Evolutionary conservation across 1,140 invertebrate genomes (phyloP).

Genomic region (Bursaphelenchus mucronatus): DNA sequence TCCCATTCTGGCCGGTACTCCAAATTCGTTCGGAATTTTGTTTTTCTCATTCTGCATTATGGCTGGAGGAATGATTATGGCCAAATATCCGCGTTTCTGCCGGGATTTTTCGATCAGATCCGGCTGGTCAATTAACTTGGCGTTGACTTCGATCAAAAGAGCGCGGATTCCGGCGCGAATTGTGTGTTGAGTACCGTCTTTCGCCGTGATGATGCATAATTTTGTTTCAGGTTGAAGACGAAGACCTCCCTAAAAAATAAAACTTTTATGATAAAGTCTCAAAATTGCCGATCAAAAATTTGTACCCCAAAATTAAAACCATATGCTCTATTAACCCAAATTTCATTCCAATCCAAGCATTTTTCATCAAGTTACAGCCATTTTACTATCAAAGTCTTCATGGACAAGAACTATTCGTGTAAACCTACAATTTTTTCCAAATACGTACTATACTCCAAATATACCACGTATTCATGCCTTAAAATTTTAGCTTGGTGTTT

Average conservation of each 20-base stretch:
- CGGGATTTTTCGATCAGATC: conserved; percentile 19
- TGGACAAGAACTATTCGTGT: too few species aligned
- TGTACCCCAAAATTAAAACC: background rate
- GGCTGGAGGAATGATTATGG: conserved; percentile 23
- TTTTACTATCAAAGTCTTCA: too few species aligned
- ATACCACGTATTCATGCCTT: too few species aligned
- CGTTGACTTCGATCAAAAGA: conserved; percentile 36
- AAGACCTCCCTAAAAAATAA: conserved; percentile 19
- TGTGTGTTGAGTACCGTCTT: conserved; percentile 28
- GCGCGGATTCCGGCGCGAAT: conserved; percentile 42
- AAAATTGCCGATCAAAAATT: too few species aligned
- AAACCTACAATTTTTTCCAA: too few species aligned
- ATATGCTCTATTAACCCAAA: too few species aligned
- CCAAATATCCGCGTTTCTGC: conserved; percentile 18
- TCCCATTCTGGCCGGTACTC: background rate
- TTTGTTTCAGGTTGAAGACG: conserved; percentile 28
- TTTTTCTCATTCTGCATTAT: conserved; percentile 13
- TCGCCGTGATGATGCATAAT: conserved; percentile 27
- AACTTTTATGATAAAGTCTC: conserved; percentile 1
- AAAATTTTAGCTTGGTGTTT: too few species aligned
- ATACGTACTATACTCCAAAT: too few species aligned
- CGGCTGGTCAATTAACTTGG: conserved; percentile 6
- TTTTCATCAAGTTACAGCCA: too few species aligned
- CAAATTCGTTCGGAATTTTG: conserved; percentile 12
- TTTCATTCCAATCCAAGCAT: too few species aligned